phyloP scores from a whole-genome alignment of 1,140 invertebrate genomes.

The Hylaeus volcanicus region DNA sequence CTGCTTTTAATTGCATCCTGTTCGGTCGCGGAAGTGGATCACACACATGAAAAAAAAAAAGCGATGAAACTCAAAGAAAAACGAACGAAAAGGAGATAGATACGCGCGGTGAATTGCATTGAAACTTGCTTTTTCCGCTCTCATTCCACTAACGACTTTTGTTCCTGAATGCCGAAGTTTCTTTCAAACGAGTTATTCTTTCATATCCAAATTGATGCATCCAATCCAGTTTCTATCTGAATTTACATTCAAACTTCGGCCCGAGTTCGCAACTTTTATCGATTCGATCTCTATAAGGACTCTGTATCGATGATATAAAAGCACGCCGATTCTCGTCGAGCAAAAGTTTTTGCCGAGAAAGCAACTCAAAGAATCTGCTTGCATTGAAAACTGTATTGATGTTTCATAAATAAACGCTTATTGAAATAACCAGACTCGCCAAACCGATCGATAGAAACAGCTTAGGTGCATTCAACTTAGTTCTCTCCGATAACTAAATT shows the following conservation, averaged over 20 bases:
- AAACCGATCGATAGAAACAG: too few relatives aligned
- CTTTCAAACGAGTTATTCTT: conserved; percentile 51
- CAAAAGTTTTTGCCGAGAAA: neutral
- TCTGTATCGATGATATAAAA: conserved; percentile 2
- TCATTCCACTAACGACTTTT: conserved; percentile 49
- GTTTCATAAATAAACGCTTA: conserved; percentile 3
- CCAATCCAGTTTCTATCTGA: conserved; percentile 35
- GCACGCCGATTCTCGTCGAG: neutral
- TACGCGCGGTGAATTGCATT: neutral
- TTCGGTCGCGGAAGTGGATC: neutral
- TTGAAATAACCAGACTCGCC: neutral
- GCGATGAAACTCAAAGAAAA: too few relatives aligned
- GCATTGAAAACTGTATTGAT: neutral
- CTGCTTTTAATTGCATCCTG: neutral
- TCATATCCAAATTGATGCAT: conserved; percentile 41
- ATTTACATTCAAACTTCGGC: conserved; percentile 50
- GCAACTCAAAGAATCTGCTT: neutral
- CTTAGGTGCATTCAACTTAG: neutral
- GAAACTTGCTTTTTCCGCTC: conserved; percentile 7
- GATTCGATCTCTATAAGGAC: conserved; percentile 32
- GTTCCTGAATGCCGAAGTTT: conserved; percentile 14
- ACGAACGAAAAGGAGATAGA: neutral
- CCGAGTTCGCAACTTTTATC: conserved; percentile 13
- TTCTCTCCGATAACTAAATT: too few relatives aligned
- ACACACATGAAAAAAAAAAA: neutral